Conservation (phyloP, 2,888 invertebrate species). For the Drosophila austrosaltans region DNA sequence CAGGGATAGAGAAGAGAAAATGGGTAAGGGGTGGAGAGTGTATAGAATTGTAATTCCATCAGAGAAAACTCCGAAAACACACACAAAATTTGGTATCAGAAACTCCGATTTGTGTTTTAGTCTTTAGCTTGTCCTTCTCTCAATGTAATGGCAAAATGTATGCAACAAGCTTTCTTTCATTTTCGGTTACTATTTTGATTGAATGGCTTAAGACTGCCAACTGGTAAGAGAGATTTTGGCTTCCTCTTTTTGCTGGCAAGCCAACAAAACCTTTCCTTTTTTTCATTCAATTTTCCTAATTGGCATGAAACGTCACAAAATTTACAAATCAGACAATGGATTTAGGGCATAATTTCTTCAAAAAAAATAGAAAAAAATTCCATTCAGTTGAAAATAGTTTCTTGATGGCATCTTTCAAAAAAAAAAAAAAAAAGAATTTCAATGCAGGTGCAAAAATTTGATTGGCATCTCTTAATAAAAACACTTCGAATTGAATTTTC, state of each 20-base stretch:
- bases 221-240: not conserved
- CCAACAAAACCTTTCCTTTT: not conserved
- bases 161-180: slow-evolving; percentile 17
- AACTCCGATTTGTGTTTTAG: slow-evolving; percentile 25
- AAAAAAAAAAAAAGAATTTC: no score
- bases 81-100: not conserved
- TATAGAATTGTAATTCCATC: not conserved
- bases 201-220: slow-evolving; percentile 23
- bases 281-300: not conserved
- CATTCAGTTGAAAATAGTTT: no score
- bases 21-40: not conserved
- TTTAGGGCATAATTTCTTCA: no score
- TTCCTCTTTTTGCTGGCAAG: not conserved
- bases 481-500: no score
- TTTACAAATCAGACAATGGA: not conserved
- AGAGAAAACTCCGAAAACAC: not conserved
- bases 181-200: slow-evolving; percentile 13
- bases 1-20: not conserved
- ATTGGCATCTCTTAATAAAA: no score
- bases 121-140: slow-evolving; percentile 6
- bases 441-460: no score
- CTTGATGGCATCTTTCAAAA: no score
- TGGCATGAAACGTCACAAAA: slow-evolving; percentile 3
- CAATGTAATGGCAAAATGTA: slow-evolving; percentile 22
- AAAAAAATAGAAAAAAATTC: no score